A percentile compares a stretch with the other conserved stretches of the same genome.
Evolutionary conservation across 92 coral and sea anemone genomes (phyloP).

Genomic region (Hydrozoanthus gracilis): DNA sequence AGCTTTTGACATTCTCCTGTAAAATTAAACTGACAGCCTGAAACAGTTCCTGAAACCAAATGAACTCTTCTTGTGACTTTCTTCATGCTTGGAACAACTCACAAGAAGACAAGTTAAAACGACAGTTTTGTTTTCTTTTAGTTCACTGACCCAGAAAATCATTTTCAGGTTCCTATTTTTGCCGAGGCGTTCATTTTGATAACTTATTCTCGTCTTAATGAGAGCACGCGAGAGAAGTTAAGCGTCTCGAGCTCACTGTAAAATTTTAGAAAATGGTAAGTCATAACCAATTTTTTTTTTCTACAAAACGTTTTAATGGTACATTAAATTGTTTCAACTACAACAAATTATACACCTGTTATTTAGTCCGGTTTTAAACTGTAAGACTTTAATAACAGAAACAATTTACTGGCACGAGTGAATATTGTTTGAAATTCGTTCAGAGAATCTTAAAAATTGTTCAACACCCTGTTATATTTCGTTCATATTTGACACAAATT

Average conservation of each 20-base stretch:
- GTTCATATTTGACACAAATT: slow-evolving; percentile 3
- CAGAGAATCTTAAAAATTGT: background rate
- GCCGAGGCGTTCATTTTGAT: background rate
- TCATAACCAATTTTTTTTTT: background rate
- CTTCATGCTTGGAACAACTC: slow-evolving; percentile 14
- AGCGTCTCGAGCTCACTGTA: background rate
- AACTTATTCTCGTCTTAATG: background rate
- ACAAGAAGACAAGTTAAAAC: slow-evolving; percentile 8
- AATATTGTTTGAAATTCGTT: background rate
- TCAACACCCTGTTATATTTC: background rate
- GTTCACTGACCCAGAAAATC: slow-evolving; percentile 37
- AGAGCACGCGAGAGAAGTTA: background rate
- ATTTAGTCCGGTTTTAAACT: background rate
- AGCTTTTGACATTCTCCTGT: background rate
- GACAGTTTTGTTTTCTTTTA: slow-evolving; percentile 22
- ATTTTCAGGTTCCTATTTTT: slow-evolving; percentile 17
- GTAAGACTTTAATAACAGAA: slow-evolving; percentile 5
- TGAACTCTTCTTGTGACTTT: background rate
- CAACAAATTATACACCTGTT: slow-evolving; percentile 42
- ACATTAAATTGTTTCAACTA: slow-evolving; percentile 24
- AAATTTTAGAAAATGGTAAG: slow-evolving; percentile 2
- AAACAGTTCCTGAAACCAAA: background rate
- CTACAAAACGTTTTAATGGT: background rate
- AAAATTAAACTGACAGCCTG: background rate
- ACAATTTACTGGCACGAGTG: background rate